A percentile compares a stretch with the other conserved stretches of the same genome.
Conservation (phyloP, 2,797 vertebrate genomes). For the Diplodus sargus region DNA sequence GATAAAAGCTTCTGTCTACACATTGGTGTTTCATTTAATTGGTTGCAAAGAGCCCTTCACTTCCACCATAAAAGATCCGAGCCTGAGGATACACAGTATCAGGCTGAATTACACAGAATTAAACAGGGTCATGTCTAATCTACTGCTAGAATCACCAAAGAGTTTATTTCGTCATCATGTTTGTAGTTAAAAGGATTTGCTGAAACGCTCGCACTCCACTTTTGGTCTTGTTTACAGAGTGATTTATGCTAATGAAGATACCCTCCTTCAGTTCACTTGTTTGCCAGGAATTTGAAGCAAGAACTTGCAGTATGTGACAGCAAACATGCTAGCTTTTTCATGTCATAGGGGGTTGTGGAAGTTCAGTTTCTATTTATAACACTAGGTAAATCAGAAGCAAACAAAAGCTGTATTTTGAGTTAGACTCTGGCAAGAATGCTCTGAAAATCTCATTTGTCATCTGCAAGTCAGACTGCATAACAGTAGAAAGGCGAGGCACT, state of each 20-base stretch:
- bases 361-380: conserved; percentile 56
- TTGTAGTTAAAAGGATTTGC: conserved; percentile 63
- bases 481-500: conserved; percentile 37
- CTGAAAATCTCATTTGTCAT: conserved; percentile 34
- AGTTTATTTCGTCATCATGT: conserved; percentile 57
- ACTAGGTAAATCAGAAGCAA: conserved; percentile 10
- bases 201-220: conserved; percentile 44
- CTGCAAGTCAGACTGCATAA: conserved; percentile 14
- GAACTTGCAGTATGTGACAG: conserved; percentile 56
- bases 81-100: conserved; percentile 52
- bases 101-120: conserved; percentile 46
- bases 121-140: conserved; percentile 61
- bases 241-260: conserved; percentile 57
- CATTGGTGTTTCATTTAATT: conserved; percentile 66
- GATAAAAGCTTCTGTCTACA: conserved; percentile 52
- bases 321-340: conserved; percentile 43
- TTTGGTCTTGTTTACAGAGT: conserved; percentile 58
- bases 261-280: conserved; percentile 40
- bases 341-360: conserved; percentile 33
- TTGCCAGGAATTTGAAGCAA: conserved; percentile 43
- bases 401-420: conserved; percentile 28
- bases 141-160: conserved; percentile 38
- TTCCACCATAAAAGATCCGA: conserved; percentile 59
- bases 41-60: conserved; percentile 71
- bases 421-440: conserved; percentile 7